Evolutionary conservation across 92 coral and sea anemone species (phyloP), one percentile per base, ranked within the genome.

Genomic region (Palythoa grandis): DNA sequence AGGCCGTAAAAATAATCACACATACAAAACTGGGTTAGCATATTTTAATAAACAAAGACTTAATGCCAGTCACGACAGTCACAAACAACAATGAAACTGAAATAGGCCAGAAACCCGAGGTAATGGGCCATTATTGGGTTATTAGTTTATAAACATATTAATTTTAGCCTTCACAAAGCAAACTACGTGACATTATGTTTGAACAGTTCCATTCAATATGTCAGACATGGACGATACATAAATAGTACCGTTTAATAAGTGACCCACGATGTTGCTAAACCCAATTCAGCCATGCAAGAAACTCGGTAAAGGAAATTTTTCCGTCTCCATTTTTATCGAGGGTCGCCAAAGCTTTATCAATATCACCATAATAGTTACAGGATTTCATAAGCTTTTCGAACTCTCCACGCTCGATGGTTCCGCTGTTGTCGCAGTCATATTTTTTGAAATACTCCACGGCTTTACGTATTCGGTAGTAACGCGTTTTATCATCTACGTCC

Each of bases 281-380:
- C 90, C 88, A 90, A 73, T 94, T 93, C 43, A 94, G 91, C 95
- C 95, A 96, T 35, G 87, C 89, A 52, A 96, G 83, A 74, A 96
- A 94, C 86, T 96, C 98, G 5, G 92, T 80, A 82, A 96, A 96
- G 5, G 98, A 96, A 69, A 96, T 91, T 47, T 92, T 88, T 9
- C 98, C 98, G 72, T 96, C 94, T 6, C 98, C 98, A 77, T 92
- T 90, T 48, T 89, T 91, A 85, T 96, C 98, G 72, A 96, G 88
- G 7, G 71, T 38, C 67, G 83, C 78, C 82, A 89, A 52, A 1
- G 96, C 96, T 22, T 56, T 83, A 66, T 93, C 90, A 22, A 87
- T 76, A 23, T 89, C 80, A 53, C 90, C 92, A 16, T 52, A 24
- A 56, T 82, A n/a, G 13, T 88, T 87, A 19, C 87, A 52, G 25